Base-by-base conservation (phyloP, 2,888 invertebrate genomes). In the Agriopis marginaria region DNA sequence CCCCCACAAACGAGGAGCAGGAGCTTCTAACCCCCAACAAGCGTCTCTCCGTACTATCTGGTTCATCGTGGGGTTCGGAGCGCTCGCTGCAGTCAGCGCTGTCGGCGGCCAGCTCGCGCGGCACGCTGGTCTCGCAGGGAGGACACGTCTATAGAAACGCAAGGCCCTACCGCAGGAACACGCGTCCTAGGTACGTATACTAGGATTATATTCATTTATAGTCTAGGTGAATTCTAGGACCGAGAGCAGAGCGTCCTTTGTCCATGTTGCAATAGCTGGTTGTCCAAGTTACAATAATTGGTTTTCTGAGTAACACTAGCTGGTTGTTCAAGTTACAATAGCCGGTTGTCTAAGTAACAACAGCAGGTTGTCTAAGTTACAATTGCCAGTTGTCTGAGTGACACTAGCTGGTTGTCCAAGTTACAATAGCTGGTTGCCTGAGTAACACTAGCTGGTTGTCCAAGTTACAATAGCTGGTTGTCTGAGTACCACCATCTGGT, bases 91-190 rank as follows among this genome's bases (percentile, higher is more conserved):
- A 85, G 79, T 87, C 89, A 45, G 88, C 89, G 0, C 88, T 85
- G 80, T 87, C 89, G 49, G 88, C 88, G 0, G 90, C 94, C 58
- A 92, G 93, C 77, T 95, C 95, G n/a, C 92, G 94, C 59, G 94
- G 94, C 64, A 95, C 95, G 9, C 88, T 95, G 0, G 94, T 95
- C 51, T 95, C 95, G 1, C 88, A 90, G 61, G 95, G 91, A 51
- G 95, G 95, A 1, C 91, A 94, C 75, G 94, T 94, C 23, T 95
- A 95, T 77, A 74, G 93, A 58, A 95, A 95, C 88, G 95, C 95
- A 0, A 65, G 94, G 32, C 90, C 91, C 0, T 89, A 93, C 76
- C 79, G 84, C 67, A 80, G 82, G 72, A 77, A 74, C 45, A 72
- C 78, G 0, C 82, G 81, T 8, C 89, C 83, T 64, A 92, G 91